Conservation (phyloP, 2,888 invertebrate genomes). For the Branchellion lobata region DNA sequence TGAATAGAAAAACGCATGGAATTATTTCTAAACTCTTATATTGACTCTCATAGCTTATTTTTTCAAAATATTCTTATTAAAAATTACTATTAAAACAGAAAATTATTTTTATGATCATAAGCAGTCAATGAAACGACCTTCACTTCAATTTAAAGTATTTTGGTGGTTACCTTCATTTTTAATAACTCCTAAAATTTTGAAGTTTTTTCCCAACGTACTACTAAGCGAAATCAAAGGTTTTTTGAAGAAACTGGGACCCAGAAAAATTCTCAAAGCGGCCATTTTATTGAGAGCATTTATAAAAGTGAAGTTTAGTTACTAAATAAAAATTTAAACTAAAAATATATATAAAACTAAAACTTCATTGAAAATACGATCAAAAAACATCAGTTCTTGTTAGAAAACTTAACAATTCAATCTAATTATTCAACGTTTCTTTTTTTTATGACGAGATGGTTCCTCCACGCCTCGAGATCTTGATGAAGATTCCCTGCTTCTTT, state of each 20-base stretch:
- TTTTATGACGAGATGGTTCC: not conserved
- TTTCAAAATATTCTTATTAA: not conserved
- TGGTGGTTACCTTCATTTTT: slow-evolving; percentile 20
- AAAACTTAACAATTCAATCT: no score
- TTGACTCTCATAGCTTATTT: no score
- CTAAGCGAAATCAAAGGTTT: slow-evolving; percentile 16
- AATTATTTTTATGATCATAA: not conserved
- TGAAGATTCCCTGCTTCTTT: not conserved
- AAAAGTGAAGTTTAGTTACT: not conserved
- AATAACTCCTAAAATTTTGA: not conserved
- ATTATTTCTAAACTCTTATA: no score
- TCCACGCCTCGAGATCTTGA: not conserved
- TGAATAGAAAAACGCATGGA: no score
- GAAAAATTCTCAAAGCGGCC: slow-evolving; percentile 11
- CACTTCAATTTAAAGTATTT: no score
- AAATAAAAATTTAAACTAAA: not conserved
- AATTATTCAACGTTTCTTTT: not conserved
- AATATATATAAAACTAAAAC: not conserved
- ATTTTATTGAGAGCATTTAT: not conserved
- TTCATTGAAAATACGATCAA: no score
- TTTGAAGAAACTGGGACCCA: slow-evolving; percentile 3
- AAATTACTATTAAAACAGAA: not conserved
- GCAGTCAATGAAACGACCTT: not conserved
- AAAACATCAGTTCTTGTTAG: no score
- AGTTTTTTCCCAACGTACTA: not conserved